Evolutionary conservation across 2,113 vertebrate genomes (phyloP).

Genomic region (Pachycephala philippinensis): DNA sequence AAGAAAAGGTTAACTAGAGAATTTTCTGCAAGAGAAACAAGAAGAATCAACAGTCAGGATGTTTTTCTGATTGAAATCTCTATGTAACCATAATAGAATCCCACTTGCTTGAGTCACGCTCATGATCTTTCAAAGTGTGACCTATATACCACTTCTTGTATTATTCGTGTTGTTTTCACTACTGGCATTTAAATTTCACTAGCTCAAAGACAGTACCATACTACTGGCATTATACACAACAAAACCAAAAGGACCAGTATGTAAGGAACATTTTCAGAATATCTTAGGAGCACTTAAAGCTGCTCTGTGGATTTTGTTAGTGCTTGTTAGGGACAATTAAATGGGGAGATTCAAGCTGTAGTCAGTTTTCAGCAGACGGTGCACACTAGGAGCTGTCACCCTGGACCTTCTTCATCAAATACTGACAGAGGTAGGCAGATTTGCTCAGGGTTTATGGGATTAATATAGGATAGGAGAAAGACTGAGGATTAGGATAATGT

Average conservation of each 20-base stretch:
- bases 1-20: not conserved
- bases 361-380: not conserved
- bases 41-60: not conserved
- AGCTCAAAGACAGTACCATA: not conserved
- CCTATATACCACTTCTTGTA: not conserved
- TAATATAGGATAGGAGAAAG: not conserved
- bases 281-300: not conserved
- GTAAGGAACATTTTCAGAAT: not conserved
- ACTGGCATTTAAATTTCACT: not conserved
- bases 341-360: not conserved
- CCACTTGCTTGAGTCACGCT: not conserved
- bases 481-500: not conserved
- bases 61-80: not conserved
- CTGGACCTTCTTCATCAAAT: not conserved
- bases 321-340: not conserved
- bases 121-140: not conserved
- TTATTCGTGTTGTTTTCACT: not conserved
- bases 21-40: not conserved
- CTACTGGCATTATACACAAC: not conserved
- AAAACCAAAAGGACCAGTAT: not conserved
- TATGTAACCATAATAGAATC: not conserved
- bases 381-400: not conserved
- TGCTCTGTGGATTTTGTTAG: not conserved
- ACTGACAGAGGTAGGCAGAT: not conserved
- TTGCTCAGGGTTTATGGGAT: slow-evolving; percentile 31